Percentiles rank a stretch among this genome's conserved stretches.
phyloP scores from a whole-genome alignment of 2,797 vertebrate genomes.

The Urocyon cinereoargenteus region DNA sequence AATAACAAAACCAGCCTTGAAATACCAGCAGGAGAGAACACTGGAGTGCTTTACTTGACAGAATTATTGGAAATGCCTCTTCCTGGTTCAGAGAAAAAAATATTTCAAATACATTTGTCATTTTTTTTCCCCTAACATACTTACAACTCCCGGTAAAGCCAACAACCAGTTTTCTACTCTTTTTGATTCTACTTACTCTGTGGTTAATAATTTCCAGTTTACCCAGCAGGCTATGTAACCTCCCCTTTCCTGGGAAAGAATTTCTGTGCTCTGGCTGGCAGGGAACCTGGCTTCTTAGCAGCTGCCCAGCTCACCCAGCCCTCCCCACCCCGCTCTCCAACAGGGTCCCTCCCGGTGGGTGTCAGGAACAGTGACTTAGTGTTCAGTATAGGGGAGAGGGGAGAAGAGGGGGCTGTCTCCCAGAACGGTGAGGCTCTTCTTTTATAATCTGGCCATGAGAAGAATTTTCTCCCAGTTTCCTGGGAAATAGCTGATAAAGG shows the following conservation, averaged over 20 bases:
- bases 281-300: neutral
- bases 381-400: neutral
- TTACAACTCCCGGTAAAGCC: neutral
- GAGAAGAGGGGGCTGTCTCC: constrained; percentile 34
- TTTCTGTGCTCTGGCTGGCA: neutral
- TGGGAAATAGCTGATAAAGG: constrained; percentile 69
- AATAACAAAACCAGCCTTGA: constrained; percentile 77
- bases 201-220: constrained; percentile 65
- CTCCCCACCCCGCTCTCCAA: neutral
- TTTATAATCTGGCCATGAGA: neutral
- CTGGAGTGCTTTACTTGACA: constrained; percentile 57
- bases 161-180: neutral
- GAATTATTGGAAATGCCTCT: constrained; percentile 73
- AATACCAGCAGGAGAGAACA: constrained; percentile 64
- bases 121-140: neutral
- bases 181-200: neutral
- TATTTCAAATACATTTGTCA: neutral
- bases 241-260: constrained; percentile 57
- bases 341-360: constrained; percentile 13
- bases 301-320: neutral
- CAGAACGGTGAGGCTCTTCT: neutral
- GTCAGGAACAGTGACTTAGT: constrained; percentile 52
- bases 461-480: constrained; percentile 66
- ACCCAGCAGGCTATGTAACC: neutral
- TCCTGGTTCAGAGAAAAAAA: constrained; percentile 49